Conservation (phyloP, 2,888 invertebrate species). For the Synergus laeviventris region DNA sequence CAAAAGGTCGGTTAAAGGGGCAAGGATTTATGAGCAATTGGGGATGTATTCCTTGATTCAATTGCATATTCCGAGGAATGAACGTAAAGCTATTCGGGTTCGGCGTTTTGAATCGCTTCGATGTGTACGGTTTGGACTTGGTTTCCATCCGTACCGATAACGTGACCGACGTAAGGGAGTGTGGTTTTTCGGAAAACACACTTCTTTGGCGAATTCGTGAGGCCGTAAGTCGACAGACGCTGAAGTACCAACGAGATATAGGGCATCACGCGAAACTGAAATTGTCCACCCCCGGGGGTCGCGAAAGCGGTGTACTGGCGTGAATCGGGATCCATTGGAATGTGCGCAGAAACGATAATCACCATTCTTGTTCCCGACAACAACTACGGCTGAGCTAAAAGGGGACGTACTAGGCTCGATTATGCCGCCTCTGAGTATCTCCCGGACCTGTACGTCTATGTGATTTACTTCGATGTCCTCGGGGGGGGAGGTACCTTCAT, state of each 20-base stretch:
- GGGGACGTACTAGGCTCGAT: no score
- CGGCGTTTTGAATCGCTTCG: no score
- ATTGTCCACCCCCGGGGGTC: not conserved
- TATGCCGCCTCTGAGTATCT: no score
- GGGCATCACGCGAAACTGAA: not conserved
- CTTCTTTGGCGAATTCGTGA: conserved; percentile 41
- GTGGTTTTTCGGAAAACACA: conserved; percentile 51
- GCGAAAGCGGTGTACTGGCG: not conserved
- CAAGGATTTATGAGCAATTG: conserved; percentile 2
- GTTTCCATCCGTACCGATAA: conserved; percentile 23
- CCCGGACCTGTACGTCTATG: no score
- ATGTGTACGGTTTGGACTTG: no score
- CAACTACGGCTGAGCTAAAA: no score
- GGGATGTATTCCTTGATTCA: not conserved
- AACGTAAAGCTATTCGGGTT: not conserved
- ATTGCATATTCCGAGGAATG: not conserved
- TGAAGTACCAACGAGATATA: not conserved
- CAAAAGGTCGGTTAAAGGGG: conserved; percentile 41
- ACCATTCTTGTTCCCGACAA: no score
- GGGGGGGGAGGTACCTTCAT: no score
- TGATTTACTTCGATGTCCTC: no score
- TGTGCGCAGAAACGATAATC: no score
- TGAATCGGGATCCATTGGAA: not conserved
- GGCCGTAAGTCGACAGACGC: no score
- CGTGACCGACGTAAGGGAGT: conserved; percentile 58